Evolutionary conservation across 2,797 vertebrate genomes (phyloP), one percentile per base, ranked within the genome.

Genomic region (Lates japonicus): DNA sequence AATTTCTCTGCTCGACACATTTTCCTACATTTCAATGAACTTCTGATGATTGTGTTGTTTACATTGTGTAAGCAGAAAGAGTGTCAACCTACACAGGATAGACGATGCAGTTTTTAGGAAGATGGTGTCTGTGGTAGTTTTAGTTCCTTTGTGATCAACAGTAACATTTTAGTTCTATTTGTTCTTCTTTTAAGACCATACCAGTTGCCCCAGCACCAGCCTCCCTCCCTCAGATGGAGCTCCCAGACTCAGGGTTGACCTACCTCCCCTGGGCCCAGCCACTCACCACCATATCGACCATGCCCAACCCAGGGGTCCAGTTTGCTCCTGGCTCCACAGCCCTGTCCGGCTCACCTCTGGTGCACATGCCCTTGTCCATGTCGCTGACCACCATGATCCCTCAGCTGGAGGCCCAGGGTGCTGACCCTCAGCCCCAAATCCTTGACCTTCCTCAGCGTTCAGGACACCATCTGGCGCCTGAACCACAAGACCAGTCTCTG

Each of bases 221-320:
- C 2, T 75, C 93, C 51, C 82, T 97, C 67, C 95, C 97, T 0
- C 97, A 95, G 75, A 87, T 97, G 76, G 98, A 99, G 68, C 90
- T 94, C 57, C 86, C 93, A 0, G 98, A 99, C 49, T 95, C 96
- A 0, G 95, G 97, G 1, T 76, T 98, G 70, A 89, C 96, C 0
- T 99, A 98, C 77, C 96, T 99, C 57, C 97, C 97, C 0, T 99
- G 98, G 98, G 94, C 96, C 73, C 97, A 97, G 74, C 96, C 97
- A 3, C 93, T 99, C 55, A 89, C 97, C 3, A 93, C 96, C 9
- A 86, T 97, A 75, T 94, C 96, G 1, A 64, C 96, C 0, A 87
- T 97, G 58, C 70, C 95, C 64, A 86, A 72, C 22, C 82, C 94
- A 0, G 87, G 94, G 20, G 87, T 96, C 71, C 96, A 94, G 76